phyloP scores from a whole-genome alignment of 2,797 vertebrate species.

The Coregonus suidteri region DNA sequence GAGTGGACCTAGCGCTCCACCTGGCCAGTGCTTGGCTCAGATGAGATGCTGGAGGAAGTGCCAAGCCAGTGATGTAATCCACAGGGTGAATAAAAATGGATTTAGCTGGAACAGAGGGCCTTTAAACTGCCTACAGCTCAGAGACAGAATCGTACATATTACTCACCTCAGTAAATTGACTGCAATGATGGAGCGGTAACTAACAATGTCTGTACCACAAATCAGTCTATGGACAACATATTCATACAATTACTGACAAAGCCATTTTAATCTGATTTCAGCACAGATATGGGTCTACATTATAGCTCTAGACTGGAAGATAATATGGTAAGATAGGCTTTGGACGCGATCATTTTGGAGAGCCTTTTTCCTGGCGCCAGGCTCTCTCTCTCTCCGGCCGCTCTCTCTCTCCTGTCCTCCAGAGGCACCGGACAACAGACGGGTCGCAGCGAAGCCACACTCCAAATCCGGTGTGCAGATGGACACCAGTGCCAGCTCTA shows the following conservation, averaged over 20 bases:
- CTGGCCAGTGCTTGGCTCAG: conserved; percentile 31
- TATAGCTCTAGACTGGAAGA: neutral
- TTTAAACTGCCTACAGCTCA: conserved; percentile 53
- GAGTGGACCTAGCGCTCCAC: conserved; percentile 29
- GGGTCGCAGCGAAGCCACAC: conserved; percentile 66
- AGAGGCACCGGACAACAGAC: conserved; percentile 69
- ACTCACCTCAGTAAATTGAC: neutral
- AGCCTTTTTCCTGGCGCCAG: conserved; percentile 51
- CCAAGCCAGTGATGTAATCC: conserved; percentile 55
- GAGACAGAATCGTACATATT: conserved; percentile 30
- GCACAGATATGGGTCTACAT: neutral
- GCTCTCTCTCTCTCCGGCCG: conserved; percentile 20
- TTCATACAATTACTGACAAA: neutral
- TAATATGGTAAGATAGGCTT: neutral
- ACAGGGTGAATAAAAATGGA: conserved; percentile 66
- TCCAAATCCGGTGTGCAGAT: conserved; percentile 77
- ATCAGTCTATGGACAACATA: neutral
- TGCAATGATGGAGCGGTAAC: neutral
- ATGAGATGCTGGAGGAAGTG: conserved; percentile 23
- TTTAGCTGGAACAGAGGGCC: conserved; percentile 54
- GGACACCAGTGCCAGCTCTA: conserved; percentile 67
- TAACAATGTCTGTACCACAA: neutral
- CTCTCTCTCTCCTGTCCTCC: conserved; percentile 49
- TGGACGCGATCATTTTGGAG: neutral
- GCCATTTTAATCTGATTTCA: neutral